Evolutionary conservation across 2,113 vertebrate genomes (phyloP).

Genomic region (Gopherus evgoodei): DNA sequence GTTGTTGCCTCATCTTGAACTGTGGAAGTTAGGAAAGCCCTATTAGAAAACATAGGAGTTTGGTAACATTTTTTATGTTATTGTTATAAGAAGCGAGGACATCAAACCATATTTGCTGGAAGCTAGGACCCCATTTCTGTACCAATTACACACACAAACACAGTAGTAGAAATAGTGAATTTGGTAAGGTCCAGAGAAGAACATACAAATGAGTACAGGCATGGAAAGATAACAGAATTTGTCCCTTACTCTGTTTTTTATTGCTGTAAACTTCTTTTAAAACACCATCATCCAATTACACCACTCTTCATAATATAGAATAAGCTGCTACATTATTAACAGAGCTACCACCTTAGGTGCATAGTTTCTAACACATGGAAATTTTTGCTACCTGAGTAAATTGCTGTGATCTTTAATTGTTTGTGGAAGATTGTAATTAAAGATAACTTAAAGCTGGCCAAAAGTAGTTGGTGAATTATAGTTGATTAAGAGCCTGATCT

Average conservation of each 20-base stretch:
- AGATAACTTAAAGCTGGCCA: background rate
- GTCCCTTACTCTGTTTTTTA: background rate
- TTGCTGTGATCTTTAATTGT: background rate
- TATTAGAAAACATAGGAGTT: no score
- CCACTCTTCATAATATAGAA: background rate
- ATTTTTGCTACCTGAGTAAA: background rate
- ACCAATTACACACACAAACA: no score
- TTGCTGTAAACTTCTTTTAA: background rate
- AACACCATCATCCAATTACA: background rate
- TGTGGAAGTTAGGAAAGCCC: no score
- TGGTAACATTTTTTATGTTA: no score
- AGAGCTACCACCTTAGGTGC: background rate
- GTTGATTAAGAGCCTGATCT: background rate
- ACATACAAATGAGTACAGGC: no score
- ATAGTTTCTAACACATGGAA: background rate
- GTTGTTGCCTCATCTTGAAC: no score
- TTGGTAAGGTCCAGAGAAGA: no score
- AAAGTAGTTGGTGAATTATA: background rate
- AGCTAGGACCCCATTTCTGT: no score
- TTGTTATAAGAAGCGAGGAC: no score
- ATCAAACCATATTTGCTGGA: no score
- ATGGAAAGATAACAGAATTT: background rate
- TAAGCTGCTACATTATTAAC: background rate
- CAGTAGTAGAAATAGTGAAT: no score
- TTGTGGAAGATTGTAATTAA: background rate